These are phyloP conservation scores for Ichneumoninae sp. DNA, from an alignment of 2,888 invertebrate genomes.

Conservation along the genomic window DNA sequence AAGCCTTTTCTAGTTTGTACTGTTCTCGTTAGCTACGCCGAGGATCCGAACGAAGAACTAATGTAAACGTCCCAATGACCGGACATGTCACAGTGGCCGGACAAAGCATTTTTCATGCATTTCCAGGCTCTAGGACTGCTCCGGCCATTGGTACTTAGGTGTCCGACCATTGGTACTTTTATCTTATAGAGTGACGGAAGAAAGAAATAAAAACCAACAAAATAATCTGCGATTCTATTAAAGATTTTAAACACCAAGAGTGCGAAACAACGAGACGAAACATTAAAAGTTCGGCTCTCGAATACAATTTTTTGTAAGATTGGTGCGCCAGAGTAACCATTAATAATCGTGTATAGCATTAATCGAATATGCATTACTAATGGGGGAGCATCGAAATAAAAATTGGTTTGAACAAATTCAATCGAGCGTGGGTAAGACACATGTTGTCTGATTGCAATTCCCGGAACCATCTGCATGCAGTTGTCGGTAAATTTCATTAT, in stretches of 20 bases:
- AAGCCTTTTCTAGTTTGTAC: constrained; percentile 51
- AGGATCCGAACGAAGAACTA: constrained; percentile 3
- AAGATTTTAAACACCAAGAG: constrained; percentile 3
- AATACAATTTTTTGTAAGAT: constrained; percentile 75
- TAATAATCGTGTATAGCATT: constrained; percentile 71
- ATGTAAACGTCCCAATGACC: no score
- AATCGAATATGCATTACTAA: constrained; percentile 77
- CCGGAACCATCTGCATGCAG: not conserved
- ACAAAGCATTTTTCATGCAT: no score
- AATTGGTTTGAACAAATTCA: constrained; percentile 51
- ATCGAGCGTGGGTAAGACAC: constrained; percentile 7
- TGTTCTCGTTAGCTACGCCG: constrained; percentile 30
- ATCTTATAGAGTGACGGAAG: not conserved
- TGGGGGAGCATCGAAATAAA: constrained; percentile 74
- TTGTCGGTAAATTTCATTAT: not conserved
- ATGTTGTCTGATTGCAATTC: not conserved
- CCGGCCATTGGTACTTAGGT: no score
- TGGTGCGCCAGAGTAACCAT: constrained; percentile 74
- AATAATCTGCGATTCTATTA: constrained; percentile 18
- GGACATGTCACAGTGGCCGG: no score
- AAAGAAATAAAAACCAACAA: not conserved
- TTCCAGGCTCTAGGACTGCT: no score
- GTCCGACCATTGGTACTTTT: no score
- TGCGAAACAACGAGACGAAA: constrained; percentile 25
- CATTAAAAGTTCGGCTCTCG: constrained; percentile 31